These are phyloP conservation scores for Vollenhovia emeryi DNA, from an alignment of 1,140 invertebrate genomes.

Conservation along the genomic window DNA sequence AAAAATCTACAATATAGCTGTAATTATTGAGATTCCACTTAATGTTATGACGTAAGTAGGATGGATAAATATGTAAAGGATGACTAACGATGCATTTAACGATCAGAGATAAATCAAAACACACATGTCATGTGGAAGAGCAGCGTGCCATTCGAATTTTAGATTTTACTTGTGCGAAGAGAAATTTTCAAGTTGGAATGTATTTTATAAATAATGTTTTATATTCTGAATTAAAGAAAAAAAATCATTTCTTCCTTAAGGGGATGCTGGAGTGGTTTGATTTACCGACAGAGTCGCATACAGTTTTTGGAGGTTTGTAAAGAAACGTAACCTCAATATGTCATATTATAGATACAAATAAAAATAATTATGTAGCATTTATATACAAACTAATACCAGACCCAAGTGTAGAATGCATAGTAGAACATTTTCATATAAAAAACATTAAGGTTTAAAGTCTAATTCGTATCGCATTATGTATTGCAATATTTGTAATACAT, in stretches of 20 bases:
- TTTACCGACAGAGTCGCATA: no score
- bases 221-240: background rate
- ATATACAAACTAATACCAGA: no score
- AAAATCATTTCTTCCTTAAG: background rate
- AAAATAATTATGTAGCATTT: no score
- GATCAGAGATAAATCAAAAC: background rate
- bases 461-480: no score
- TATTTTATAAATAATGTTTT: background rate
- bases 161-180: background rate
- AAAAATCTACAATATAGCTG: background rate
- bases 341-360: no score
- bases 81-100: background rate
- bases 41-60: background rate
- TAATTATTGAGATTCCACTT: background rate
- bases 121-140: background rate
- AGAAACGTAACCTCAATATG: no score
- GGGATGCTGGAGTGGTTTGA: no score
- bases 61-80: background rate
- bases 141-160: background rate
- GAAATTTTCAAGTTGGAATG: background rate
- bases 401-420: no score
- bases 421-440: no score
- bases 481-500: no score
- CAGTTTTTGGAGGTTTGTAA: no score
- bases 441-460: no score